Percentiles rank a stretch among this genome's conserved stretches.
Conservation (phyloP, 2,888 invertebrate species). For the Oligia strigilis region DNA sequence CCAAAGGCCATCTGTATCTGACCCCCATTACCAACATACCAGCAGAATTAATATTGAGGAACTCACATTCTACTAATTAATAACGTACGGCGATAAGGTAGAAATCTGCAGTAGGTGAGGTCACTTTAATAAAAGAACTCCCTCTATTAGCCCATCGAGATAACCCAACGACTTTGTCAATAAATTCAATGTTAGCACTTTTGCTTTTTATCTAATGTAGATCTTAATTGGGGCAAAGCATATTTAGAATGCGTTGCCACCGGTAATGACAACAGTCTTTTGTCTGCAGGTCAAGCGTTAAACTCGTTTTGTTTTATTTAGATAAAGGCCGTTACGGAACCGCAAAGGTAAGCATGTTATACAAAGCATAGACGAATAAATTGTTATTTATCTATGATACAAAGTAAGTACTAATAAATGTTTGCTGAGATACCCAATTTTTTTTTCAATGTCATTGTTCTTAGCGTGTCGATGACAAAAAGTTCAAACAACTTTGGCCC, state of each 20-base stretch:
- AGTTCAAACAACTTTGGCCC: neutral
- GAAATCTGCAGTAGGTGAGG: conserved; percentile 36
- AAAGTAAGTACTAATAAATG: neutral
- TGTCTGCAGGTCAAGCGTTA: conserved; percentile 36
- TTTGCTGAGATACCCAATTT: neutral
- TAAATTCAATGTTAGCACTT: conserved; percentile 52
- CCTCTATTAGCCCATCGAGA: conserved; percentile 53
- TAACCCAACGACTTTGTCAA: conserved; percentile 55
- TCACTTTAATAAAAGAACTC: conserved; percentile 28
- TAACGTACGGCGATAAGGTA: conserved; percentile 12
- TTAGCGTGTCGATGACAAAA: neutral
- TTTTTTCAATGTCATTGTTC: neutral
- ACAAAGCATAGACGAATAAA: neutral
- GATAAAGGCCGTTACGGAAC: conserved; percentile 27
- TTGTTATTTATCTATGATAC: neutral
- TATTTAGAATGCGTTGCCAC: conserved; percentile 44
- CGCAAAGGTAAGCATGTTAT: conserved; percentile 2
- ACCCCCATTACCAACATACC: conserved; percentile 30
- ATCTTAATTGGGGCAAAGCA: conserved; percentile 59
- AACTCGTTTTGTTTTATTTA: conserved; percentile 45
- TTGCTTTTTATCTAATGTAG: conserved; percentile 54
- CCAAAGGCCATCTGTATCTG: conserved; percentile 45
- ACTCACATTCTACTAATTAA: conserved; percentile 25
- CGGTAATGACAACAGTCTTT: conserved; percentile 41
- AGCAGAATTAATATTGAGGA: conserved; percentile 45